Conservation (phyloP, 1,140 invertebrate genomes). For the Aphis craccivora region DNA sequence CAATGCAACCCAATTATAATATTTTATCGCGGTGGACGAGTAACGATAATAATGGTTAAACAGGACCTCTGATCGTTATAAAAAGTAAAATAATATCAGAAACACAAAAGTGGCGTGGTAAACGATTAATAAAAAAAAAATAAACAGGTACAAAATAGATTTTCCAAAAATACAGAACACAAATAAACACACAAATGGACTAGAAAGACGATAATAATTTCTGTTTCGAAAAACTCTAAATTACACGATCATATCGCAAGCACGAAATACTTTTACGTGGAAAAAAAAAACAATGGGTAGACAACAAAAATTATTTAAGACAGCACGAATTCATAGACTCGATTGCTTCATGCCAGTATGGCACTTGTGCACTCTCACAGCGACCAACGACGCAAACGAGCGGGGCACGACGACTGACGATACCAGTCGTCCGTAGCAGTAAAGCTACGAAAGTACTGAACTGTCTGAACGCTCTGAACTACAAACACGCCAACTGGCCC, state of each 20-base stretch:
- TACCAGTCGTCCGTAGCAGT: background rate
- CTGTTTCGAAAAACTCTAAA: background rate
- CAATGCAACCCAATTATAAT: background rate
- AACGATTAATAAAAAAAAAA: background rate
- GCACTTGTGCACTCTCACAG: background rate
- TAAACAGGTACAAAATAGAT: background rate
- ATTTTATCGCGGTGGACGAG: background rate
- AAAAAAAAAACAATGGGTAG: background rate
- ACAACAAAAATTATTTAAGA: background rate
- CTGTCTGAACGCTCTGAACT: too few species aligned
- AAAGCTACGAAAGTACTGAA: too few species aligned
- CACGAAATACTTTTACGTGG: background rate
- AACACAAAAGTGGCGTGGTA: background rate
- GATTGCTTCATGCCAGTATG: background rate
- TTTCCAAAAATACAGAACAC: background rate
- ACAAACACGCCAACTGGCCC: background rate
- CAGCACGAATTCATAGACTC: background rate
- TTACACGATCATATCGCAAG: background rate
- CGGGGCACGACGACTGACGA: background rate
- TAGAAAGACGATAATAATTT: background rate
- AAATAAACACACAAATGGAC: slow-evolving; percentile 11
- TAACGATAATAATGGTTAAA: background rate
- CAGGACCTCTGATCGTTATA: background rate
- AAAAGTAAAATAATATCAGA: background rate
- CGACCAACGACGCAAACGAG: background rate